phyloP scores from a whole-genome alignment of 2,113 vertebrate species.

The Callipepla squamata region DNA sequence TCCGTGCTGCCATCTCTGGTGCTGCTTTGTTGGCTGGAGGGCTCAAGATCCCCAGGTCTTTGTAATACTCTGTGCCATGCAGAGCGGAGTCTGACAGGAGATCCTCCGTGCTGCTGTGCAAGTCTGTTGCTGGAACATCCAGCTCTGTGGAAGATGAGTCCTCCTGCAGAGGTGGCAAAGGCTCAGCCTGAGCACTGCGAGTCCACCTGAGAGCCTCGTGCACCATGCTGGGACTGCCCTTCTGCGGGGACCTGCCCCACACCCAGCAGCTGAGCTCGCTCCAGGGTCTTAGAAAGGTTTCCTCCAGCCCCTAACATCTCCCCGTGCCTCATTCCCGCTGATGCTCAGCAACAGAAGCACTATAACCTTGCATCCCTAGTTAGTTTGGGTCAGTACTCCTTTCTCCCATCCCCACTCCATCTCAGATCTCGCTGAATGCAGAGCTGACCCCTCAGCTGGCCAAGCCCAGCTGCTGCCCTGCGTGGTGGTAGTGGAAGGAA shows the following conservation, averaged over 20 bases:
- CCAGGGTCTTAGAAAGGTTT: background rate
- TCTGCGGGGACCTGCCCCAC: background rate
- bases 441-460: background rate
- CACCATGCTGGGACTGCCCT: accelerated
- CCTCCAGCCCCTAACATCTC: background rate
- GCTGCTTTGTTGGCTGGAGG: background rate
- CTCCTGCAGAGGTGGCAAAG: conserved; percentile 73
- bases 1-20: accelerated
- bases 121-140: conserved; percentile 72
- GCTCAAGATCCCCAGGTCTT: conserved; percentile 78
- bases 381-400: background rate
- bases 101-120: conserved; percentile 82
- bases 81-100: conserved; percentile 80
- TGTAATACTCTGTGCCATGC: conserved; percentile 84
- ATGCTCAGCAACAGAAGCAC: background rate
- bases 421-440: background rate
- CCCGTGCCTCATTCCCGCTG: background rate
- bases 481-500: accelerated
- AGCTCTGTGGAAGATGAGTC: conserved; percentile 70
- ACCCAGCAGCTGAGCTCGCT: background rate
- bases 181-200: background rate
- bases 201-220: background rate
- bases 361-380: background rate
- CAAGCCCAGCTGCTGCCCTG: background rate
- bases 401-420: background rate